These are phyloP conservation scores for Lasaia peninsularis DNA, from an alignment of 1,140 invertebrate species.

Conservation along the genomic window DNA sequence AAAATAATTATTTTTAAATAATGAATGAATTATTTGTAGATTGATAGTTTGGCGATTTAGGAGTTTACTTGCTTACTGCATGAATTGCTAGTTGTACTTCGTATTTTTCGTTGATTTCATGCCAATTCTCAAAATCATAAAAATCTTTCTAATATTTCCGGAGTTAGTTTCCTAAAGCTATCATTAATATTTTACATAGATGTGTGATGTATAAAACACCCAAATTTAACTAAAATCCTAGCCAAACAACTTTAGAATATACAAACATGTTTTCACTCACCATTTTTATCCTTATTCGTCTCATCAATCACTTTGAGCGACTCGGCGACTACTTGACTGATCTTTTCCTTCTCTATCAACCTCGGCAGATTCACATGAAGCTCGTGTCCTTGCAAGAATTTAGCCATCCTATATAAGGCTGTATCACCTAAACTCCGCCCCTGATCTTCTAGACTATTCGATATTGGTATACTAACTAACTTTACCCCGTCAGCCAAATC, in stretches of 20 bases:
- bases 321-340: conserved; percentile 59
- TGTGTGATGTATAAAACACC: too few relatives aligned
- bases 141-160: too few relatives aligned
- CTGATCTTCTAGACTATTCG: conserved; percentile 67
- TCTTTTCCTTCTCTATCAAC: conserved; percentile 75
- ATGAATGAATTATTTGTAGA: too few relatives aligned
- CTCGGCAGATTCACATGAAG: conserved; percentile 83
- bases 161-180: too few relatives aligned
- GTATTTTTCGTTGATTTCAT: too few relatives aligned
- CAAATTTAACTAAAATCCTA: background rate
- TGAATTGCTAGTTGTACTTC: too few relatives aligned
- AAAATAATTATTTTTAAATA: too few relatives aligned
- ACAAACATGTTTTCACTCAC: conserved; percentile 37
- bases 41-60: too few relatives aligned
- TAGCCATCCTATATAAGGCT: conserved; percentile 78
- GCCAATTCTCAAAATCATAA: too few relatives aligned
- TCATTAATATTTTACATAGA: too few relatives aligned
- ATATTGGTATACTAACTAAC: conserved; percentile 74
- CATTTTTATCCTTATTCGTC: conserved; percentile 54
- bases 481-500: conserved; percentile 81
- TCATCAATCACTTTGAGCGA: conserved; percentile 67
- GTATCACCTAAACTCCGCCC: conserved; percentile 75
- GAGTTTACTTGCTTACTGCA: too few relatives aligned
- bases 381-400: conserved; percentile 83
- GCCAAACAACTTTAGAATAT: background rate